Percentiles rank a stretch among this genome's conserved stretches.
Conservation (phyloP, 2,797 vertebrate species). For the Rhincodon typus region DNA sequence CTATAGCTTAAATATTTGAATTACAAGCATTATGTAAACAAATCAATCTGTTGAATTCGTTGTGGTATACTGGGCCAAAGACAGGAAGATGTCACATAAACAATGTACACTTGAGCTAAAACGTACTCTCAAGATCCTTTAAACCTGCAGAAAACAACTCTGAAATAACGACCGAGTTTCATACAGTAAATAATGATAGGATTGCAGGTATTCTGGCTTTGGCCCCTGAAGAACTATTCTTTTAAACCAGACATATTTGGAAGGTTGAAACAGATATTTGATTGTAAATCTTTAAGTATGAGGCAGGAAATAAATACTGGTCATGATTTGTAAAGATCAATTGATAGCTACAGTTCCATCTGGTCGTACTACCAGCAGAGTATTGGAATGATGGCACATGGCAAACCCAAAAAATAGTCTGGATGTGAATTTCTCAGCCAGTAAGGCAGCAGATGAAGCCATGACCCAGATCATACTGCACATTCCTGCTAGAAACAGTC, state of each 20-base stretch:
- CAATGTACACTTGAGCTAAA: not conserved
- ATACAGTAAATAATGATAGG: not conserved
- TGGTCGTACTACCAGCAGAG: not conserved
- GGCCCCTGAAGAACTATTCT: not conserved
- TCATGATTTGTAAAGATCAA: not conserved
- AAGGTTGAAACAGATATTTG: not conserved
- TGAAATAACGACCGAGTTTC: not conserved
- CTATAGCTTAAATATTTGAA: not conserved
- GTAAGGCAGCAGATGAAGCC: not conserved
- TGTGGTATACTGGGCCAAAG: not conserved
- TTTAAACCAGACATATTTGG: not conserved
- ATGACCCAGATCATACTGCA: not conserved
- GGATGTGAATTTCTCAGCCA: not conserved
- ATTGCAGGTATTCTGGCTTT: not conserved
- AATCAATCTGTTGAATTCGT: not conserved
- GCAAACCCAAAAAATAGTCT: not conserved
- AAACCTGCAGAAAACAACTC: not conserved
- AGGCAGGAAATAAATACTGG: not conserved
- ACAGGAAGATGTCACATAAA: not conserved
- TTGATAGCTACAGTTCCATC: not conserved
- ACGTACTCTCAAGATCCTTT: not conserved
- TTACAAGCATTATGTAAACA: not conserved
- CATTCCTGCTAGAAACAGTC: not conserved
- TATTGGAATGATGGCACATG: not conserved
- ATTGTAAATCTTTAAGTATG: not conserved